Evolutionary conservation across 2,888 invertebrate species (phyloP).

Genomic region (Hyposoter didymator): DNA sequence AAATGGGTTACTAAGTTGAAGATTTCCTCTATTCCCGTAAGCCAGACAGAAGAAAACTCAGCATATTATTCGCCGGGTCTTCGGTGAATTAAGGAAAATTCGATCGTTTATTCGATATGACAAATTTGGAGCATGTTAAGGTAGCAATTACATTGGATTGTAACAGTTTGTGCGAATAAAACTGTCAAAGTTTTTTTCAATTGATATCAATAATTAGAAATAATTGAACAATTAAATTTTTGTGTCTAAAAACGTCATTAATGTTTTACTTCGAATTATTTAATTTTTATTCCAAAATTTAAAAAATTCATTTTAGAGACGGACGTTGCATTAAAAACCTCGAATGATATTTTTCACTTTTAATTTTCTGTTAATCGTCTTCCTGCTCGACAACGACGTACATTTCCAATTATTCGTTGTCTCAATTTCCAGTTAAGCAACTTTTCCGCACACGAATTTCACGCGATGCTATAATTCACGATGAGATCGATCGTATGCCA

Average conservation of each 20-base stretch:
- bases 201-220: neutral
- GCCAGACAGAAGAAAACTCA: neutral
- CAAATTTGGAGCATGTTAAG: neutral
- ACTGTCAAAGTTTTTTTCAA: neutral
- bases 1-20: neutral
- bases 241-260: neutral
- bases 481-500: constrained; percentile 44
- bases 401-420: neutral
- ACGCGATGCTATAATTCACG: neutral
- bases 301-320: neutral
- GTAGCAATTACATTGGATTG: neutral
- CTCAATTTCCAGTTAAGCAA: neutral
- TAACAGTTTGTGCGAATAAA: neutral
- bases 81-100: neutral
- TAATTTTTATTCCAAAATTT: neutral
- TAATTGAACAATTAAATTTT: neutral
- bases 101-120: neutral
- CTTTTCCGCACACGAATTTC: neutral
- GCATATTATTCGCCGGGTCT: neutral
- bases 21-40: neutral
- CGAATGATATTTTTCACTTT: neutral
- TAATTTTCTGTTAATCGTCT: neutral
- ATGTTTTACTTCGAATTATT: neutral
- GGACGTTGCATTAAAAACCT: too few species aligned
- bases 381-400: neutral